phyloP scores from a whole-genome alignment of 2,797 vertebrate species.

The Arrhamphus sclerolepis region DNA sequence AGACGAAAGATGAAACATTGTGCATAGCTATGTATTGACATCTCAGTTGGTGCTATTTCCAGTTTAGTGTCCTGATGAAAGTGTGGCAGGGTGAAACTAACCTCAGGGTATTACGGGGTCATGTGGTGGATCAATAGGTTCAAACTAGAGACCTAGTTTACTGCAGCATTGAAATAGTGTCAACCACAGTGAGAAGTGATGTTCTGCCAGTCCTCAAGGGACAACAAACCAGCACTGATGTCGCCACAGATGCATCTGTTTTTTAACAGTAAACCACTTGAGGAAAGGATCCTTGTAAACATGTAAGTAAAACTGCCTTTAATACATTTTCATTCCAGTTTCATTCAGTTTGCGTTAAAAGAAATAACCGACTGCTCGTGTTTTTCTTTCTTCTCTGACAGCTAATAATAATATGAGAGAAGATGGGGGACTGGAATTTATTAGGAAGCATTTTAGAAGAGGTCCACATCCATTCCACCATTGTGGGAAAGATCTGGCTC shows the following conservation, averaged over 20 bases:
- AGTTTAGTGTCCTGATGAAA: constrained; percentile 74
- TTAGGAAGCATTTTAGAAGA: constrained; percentile 93
- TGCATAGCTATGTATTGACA: constrained; percentile 45
- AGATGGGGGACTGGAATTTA: constrained; percentile 97
- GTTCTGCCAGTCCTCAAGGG: constrained; percentile 27
- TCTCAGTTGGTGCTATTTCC: constrained; percentile 56
- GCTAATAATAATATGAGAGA: constrained; percentile 81
- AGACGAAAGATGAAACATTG: constrained; percentile 23
- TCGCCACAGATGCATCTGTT: constrained; percentile 10
- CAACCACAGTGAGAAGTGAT: constrained; percentile 24
- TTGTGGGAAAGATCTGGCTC: constrained; percentile 96
- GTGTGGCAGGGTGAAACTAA: constrained; percentile 77
- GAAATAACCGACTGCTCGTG: too few species aligned
- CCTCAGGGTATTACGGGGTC: constrained; percentile 74
- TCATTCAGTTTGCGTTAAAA: too few species aligned
- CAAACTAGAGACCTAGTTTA: constrained; percentile 70
- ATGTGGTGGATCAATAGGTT: constrained; percentile 80
- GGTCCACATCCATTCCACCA: constrained; percentile 94
- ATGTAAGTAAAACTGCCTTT: constrained; percentile 55
- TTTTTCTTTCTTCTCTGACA: constrained; percentile 16
- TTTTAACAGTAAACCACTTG: constrained; percentile 14
- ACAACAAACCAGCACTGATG: constrained; percentile 14
- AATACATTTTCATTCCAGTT: not conserved
- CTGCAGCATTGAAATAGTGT: constrained; percentile 52
- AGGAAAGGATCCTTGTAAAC: constrained; percentile 31